These are phyloP conservation scores for Orthonevra nobilis DNA, from an alignment of 2,888 invertebrate genomes.

Conservation along the genomic window DNA sequence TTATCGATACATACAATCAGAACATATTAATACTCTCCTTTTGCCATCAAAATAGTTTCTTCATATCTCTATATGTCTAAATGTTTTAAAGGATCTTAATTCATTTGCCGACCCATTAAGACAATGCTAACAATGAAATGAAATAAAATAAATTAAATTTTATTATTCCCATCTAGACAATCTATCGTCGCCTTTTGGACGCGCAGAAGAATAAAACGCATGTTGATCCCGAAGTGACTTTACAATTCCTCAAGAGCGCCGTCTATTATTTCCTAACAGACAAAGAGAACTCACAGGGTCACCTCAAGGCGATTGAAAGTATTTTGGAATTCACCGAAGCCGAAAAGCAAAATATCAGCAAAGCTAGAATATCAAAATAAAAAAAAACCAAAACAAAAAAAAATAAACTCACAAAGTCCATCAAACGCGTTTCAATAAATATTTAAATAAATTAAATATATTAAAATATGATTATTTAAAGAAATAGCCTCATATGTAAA, in stretches of 20 bases:
- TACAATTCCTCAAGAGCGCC: constrained; percentile 95
- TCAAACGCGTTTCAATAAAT: constrained; percentile 36
- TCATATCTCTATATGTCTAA: too few species aligned
- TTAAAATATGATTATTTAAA: constrained; percentile 30
- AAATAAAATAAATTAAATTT: constrained; percentile 22
- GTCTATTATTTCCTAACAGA: constrained; percentile 95
- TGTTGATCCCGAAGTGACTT: constrained; percentile 93
- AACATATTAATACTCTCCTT: too few species aligned
- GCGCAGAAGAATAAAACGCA: constrained; percentile 87
- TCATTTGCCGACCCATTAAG: too few species aligned
- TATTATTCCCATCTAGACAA: constrained; percentile 83
- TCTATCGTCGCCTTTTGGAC: constrained; percentile 91
- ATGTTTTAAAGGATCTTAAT: too few species aligned
- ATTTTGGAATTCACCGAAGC: constrained; percentile 92
- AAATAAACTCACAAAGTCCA: too few species aligned
- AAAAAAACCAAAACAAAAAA: constrained; percentile 1
- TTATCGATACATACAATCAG: too few species aligned
- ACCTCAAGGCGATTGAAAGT: constrained; percentile 92
- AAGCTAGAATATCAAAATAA: constrained; percentile 82
- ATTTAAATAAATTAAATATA: constrained; percentile 7
- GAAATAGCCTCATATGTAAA: constrained; percentile 59
- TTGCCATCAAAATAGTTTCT: too few species aligned
- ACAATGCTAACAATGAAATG: too few species aligned
- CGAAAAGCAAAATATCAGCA: constrained; percentile 90
- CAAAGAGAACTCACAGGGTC: constrained; percentile 92